Conservation (phyloP, 2,113 vertebrate genomes). For the Ammospiza caudacuta region DNA sequence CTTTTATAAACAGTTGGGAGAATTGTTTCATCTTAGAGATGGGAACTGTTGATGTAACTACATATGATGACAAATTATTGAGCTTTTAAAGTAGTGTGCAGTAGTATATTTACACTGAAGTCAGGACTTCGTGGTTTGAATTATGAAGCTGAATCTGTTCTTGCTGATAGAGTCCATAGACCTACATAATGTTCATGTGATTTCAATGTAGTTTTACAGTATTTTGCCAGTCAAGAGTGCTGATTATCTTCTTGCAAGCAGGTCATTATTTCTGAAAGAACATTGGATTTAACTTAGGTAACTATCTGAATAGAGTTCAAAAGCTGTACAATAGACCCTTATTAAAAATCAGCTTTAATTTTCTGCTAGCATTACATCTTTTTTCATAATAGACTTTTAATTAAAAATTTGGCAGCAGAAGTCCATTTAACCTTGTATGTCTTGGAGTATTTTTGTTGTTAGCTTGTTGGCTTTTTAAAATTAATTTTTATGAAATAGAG, state of each 20-base stretch:
- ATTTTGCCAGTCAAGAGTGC: not conserved
- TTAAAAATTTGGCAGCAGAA: not conserved
- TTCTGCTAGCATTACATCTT: not conserved
- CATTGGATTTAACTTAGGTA: not conserved
- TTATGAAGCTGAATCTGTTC: not conserved
- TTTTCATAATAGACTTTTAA: not conserved
- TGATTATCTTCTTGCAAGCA: not conserved
- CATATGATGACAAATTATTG: not conserved
- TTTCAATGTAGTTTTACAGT: not conserved
- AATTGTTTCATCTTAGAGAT: not conserved
- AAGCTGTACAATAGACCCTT: not conserved
- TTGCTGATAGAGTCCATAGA: not conserved
- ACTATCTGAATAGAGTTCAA: not conserved
- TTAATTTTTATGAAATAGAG: not conserved
- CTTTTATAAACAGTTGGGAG: not conserved
- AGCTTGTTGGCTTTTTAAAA: not conserved
- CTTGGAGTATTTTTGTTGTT: not conserved
- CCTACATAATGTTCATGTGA: not conserved
- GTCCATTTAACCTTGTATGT: not conserved
- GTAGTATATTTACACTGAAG: not conserved
- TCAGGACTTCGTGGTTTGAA: not conserved
- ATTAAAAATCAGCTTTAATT: not conserved
- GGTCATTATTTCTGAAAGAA: not conserved
- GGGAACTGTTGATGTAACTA: not conserved
- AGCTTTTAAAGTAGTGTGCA: not conserved